phyloP scores from a whole-genome alignment of 2,888 invertebrate genomes.

The Chaitophorus viminalis region DNA sequence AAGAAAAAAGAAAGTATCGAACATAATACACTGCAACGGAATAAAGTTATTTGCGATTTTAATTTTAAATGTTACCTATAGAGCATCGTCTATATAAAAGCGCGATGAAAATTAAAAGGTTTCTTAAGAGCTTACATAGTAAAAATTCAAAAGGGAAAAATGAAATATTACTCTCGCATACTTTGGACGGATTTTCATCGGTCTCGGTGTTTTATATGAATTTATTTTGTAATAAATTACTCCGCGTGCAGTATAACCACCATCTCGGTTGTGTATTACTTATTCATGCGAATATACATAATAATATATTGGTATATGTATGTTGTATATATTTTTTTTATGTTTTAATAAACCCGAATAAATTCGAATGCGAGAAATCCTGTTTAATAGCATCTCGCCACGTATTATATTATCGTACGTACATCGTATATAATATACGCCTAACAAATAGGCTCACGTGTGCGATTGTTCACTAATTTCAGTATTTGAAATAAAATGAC shows the following conservation, averaged over 20 bases:
- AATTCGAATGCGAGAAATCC: not conserved
- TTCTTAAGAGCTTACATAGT: constrained; percentile 31
- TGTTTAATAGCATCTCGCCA: too few relatives aligned
- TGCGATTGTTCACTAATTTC: not conserved
- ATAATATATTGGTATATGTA: too few relatives aligned
- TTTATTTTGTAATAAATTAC: constrained; percentile 43
- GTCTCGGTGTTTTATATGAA: constrained; percentile 24
- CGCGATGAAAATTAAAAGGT: constrained; percentile 49
- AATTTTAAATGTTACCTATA: not conserved
- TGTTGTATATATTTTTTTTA: not conserved
- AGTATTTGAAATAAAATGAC: not conserved
- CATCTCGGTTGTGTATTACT: not conserved
- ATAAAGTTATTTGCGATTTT: not conserved
- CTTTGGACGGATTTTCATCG: constrained; percentile 33
- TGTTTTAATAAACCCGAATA: constrained; percentile 26
- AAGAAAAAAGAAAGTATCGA: not conserved
- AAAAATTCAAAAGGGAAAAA: constrained; percentile 24
- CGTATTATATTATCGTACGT: too few relatives aligned
- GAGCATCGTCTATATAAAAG: not conserved
- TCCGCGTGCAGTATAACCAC: constrained; percentile 3
- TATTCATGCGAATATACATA: not conserved
- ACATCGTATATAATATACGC: too few relatives aligned
- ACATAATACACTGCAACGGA: not conserved
- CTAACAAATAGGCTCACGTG: not conserved
- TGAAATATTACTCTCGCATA: constrained; percentile 41